Base-by-base conservation (phyloP, 2,888 invertebrate species). In the Timema podura region DNA sequence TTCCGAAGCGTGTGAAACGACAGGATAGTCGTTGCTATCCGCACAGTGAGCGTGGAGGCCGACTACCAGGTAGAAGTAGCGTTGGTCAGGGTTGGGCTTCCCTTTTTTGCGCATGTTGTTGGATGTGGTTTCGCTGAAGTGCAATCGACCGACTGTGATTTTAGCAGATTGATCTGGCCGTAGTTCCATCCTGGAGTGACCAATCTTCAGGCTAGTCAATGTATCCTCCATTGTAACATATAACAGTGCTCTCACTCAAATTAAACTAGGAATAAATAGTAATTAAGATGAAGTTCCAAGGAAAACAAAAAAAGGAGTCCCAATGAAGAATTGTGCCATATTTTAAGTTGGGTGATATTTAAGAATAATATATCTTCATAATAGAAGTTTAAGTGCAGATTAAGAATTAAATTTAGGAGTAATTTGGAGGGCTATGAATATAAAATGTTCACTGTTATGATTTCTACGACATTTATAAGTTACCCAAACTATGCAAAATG, bases 81-180 rank as follows among this genome's bases (percentile, higher is more conserved):
- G 87, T 83, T 99, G 99, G 82, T 99, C 98, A 0, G 98, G 98
- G 83, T 99, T 99, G 0, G 98, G 98, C 73, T 97, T 92, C 0
- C 98, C 97, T 79, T 98, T 98, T 83, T 98, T 99, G 64, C 98
- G 86, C 96, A 98, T 98, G 79, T 99, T 99, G 80, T 98, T 98
- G 77, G 95, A 93, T 0, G 99, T 99, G 0, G 98, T 99, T 82
- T 98, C 98, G 68, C 96, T 96, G 82, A 98, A 99, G 84, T 99
- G 99, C 5, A 99, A 85, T 8, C 98, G 87, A 0, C 98, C 98
- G 0, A 98, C 96, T 0, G 98, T 98, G 70, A 96, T 89, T 80
- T 97, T 96, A 1, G 94, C 92, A 67, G 95, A 92, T 81, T 95
- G 92, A 72, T 91, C 91, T 70, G 91, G 91, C 70, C 91, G 90